Percentiles rank a stretch among this genome's conserved stretches.
These are phyloP conservation scores for Dryobota labecula DNA, from an alignment of 2,888 invertebrate species.

Conservation along the genomic window DNA sequence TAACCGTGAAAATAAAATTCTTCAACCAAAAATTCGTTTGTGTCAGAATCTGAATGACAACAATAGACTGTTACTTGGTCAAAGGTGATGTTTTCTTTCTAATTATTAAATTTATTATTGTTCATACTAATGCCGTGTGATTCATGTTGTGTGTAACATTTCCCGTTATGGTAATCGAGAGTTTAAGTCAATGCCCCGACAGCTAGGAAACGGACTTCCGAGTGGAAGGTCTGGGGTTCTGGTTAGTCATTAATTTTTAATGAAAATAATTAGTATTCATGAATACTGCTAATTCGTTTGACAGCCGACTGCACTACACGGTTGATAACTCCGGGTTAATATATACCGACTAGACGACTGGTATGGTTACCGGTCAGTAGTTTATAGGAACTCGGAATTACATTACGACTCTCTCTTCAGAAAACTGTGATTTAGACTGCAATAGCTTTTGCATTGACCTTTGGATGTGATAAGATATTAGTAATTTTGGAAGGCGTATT, in stretches of 20 bases:
- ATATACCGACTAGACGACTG: too few species aligned
- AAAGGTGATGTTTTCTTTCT: not conserved
- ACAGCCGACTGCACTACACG: not conserved
- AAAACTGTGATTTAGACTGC: too few species aligned
- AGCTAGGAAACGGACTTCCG: conserved; percentile 55
- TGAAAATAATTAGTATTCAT: conserved; percentile 15
- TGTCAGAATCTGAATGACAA: not conserved
- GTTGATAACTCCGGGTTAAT: too few species aligned
- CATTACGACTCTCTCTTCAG: too few species aligned
- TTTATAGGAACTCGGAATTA: too few species aligned
- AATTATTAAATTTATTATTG: not conserved
- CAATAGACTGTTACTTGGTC: not conserved
- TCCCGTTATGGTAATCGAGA: conserved; percentile 35
- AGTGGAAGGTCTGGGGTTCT: conserved; percentile 28
- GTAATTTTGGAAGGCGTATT: too few species aligned
- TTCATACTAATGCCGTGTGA: conserved; percentile 9
- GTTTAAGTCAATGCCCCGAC: conserved; percentile 22
- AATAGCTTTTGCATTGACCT: too few species aligned
- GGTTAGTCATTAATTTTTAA: conserved; percentile 32
- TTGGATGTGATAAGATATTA: too few species aligned
- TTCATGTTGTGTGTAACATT: conserved; percentile 11
- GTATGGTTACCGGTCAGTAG: too few species aligned
- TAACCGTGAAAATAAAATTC: not conserved
- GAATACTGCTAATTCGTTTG: conserved; percentile 1
- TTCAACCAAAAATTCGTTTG: not conserved